phyloP scores from a whole-genome alignment of 2,888 invertebrate genomes.

The Drosophila antonietae region DNA sequence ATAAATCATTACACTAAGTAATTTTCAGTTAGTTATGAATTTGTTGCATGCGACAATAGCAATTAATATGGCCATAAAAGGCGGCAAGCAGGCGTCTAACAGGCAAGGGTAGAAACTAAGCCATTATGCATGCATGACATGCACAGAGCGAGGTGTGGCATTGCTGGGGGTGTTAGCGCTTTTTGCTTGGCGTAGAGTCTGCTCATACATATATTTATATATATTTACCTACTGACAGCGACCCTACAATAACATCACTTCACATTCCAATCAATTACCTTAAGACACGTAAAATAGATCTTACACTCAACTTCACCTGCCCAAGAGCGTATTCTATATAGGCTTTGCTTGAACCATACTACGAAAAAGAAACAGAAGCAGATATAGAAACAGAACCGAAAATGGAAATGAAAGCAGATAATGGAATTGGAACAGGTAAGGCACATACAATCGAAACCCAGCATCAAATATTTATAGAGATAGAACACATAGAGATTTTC shows the following conservation, averaged over 20 bases:
- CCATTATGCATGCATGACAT: conserved; percentile 26
- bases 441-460: conserved; percentile 1
- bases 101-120: neutral
- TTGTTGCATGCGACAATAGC: conserved; percentile 48
- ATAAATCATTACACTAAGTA: conserved; percentile 2
- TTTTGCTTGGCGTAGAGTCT: neutral
- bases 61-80: conserved; percentile 49
- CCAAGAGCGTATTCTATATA: conserved; percentile 71
- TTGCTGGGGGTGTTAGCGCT: neutral
- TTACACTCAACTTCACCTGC: conserved; percentile 71
- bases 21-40: conserved; percentile 48
- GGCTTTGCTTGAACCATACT: conserved; percentile 67
- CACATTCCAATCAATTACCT: conserved; percentile 70
- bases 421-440: neutral
- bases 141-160: conserved; percentile 13
- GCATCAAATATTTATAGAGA: conserved; percentile 5
- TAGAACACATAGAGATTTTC: neutral
- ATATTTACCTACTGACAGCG: conserved; percentile 66
- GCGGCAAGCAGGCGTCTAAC: conserved; percentile 1
- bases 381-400: conserved; percentile 4
- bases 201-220: conserved; percentile 29
- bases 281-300: conserved; percentile 65
- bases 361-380: conserved; percentile 29
- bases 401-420: conserved; percentile 2
- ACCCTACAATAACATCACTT: conserved; percentile 64